phyloP scores from a whole-genome alignment of 2,797 vertebrate genomes.

The Cheirogaleus major region DNA sequence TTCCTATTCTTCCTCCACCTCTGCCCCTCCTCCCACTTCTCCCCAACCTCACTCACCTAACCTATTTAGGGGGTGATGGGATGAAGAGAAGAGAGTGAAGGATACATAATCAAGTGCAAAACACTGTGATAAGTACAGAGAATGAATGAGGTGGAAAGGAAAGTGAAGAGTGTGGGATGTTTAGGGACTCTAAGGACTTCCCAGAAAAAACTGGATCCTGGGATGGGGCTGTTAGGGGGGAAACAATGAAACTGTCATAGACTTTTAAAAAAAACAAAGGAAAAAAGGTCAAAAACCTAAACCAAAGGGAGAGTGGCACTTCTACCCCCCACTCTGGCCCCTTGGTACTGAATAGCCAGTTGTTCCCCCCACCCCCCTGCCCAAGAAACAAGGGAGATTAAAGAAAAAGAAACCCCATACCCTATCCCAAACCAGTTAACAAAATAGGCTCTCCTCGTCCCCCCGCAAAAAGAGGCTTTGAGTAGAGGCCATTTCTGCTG shows the following conservation, averaged over 20 bases:
- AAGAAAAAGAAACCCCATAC: conserved; percentile 56
- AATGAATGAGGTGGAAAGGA: conserved; percentile 23
- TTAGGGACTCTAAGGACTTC: conserved; percentile 48
- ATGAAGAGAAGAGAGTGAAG: neutral
- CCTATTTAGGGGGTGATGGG: conserved; percentile 1
- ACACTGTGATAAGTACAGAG: conserved; percentile 75
- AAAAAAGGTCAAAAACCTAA: conserved; percentile 59
- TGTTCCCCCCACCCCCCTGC: neutral
- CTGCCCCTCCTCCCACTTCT: conserved; percentile 29
- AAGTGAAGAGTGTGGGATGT: conserved; percentile 35
- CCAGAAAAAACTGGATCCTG: conserved; percentile 32
- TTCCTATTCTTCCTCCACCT: conserved; percentile 53
- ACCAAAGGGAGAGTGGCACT: conserved; percentile 59
- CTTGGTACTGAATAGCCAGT: conserved; percentile 46
- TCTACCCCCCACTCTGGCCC: conserved; percentile 47
- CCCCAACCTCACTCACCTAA: conserved; percentile 37
- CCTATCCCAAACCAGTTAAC: conserved; percentile 67
- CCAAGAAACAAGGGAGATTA: conserved; percentile 58
- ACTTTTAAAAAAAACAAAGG: conserved; percentile 36
- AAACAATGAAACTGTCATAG: conserved; percentile 54
- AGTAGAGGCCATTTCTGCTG: conserved; percentile 52
- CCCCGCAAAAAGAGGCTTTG: conserved; percentile 1
- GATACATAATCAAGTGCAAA: conserved; percentile 77
- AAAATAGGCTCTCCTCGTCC: conserved; percentile 50
- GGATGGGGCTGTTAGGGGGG: neutral